These are phyloP conservation scores for Manis javanica DNA, from an alignment of 2,797 vertebrate species.

Conservation along the genomic window DNA sequence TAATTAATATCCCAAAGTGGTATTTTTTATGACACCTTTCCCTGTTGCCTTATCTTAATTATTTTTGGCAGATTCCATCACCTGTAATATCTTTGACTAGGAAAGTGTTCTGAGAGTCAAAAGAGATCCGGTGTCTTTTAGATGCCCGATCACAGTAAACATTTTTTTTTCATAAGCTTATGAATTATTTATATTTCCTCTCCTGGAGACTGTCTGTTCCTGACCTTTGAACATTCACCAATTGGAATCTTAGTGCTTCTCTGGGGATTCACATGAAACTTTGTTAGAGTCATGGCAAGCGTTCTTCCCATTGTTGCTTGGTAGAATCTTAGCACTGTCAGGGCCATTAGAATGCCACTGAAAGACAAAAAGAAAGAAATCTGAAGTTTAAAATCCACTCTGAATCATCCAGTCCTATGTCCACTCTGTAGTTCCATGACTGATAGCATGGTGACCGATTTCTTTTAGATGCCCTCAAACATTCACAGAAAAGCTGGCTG, in stretches of 20 bases:
- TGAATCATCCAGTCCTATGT: background rate
- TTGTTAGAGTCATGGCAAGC: background rate
- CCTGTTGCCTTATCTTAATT: background rate
- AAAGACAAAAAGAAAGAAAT: background rate
- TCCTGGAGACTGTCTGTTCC: background rate
- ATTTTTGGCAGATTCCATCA: background rate
- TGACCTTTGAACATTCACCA: background rate
- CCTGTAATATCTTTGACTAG: background rate
- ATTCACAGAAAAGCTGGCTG: background rate
- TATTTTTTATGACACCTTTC: background rate
- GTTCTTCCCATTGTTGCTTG: background rate
- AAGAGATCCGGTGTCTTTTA: no score
- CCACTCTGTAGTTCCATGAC: background rate
- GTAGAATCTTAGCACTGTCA: background rate
- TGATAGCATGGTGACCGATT: background rate
- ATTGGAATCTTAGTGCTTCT: background rate
- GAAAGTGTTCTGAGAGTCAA: background rate
- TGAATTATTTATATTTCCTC: slow-evolving; percentile 21
- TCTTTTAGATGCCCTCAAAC: background rate
- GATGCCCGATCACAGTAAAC: no score
- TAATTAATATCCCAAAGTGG: background rate
- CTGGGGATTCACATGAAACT: background rate
- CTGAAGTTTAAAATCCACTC: background rate
- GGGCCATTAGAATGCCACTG: background rate
- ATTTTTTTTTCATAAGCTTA: background rate